Base-by-base conservation (phyloP, 2,888 invertebrate species). In the Mesoligia furuncula region DNA sequence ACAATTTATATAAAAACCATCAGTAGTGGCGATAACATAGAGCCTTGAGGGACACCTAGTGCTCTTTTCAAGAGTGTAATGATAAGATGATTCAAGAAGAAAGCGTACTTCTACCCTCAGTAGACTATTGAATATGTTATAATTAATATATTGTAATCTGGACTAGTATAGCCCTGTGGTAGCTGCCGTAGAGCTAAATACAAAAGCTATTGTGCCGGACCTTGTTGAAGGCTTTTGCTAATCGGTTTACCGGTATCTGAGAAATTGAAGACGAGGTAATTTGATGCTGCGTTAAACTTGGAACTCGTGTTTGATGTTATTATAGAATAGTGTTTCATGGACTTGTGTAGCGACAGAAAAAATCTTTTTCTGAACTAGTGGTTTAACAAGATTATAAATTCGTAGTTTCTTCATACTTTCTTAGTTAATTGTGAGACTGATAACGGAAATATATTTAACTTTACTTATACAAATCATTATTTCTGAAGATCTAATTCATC, bases 21-120 rank as follows among this genome's bases (percentile, higher is more conserved):
- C 11, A 48, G n/a, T n/a, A n/a, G 51, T 39, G 45, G 36, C 54
- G 36, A 73, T 62, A 77, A 74, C 2, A 13, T 54, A 31, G 24
- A 64, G 11, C 82, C 78, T 78, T 78, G 64, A 20, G n/a, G 62
- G 39, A 82, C n/a, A 31, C 78, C 78, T 76, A 7, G 36, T 24
- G 24, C 42, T 42, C 4, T 13, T 17, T 61, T 36, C 8, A 59
- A 48, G 24, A 20, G 1, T n/a, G 13, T 11, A 0, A 27, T 24
- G 20, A 39, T 27, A 4, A 3, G 5, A 36, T 27, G 1, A 27
- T 51, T 39, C 5, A 59, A 48, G 15, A 57, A 27, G 0, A 27
- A 45, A 36, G n/a, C 2, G 24, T n/a, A 17, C 7, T 7, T 65
- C 36, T 36, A 36, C 36, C 6, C 36, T 45, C 2, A 15, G 2